Evolutionary conservation across 2,888 invertebrate genomes (phyloP).

Genomic region (Phortica magna): DNA sequence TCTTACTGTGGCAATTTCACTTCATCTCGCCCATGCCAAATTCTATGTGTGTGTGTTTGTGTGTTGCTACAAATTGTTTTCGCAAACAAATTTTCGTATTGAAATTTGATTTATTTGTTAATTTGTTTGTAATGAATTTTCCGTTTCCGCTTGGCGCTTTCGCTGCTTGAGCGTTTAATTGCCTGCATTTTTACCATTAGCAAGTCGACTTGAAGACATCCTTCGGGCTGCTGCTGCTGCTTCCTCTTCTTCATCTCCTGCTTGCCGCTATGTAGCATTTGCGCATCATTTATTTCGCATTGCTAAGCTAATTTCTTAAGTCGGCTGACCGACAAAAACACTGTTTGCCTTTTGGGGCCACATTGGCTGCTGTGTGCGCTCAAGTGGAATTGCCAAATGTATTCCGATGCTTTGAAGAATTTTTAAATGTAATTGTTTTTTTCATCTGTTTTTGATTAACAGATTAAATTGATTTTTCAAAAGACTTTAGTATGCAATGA

Average conservation of each 20-base stretch:
- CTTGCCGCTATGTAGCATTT: slow-evolving; percentile 17
- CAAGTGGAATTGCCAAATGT: background rate
- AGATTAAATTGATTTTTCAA: no score
- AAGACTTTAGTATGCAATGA: no score
- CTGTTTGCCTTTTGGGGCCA: background rate
- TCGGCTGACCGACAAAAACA: background rate
- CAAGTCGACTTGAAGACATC: no score
- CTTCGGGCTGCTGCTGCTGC: no score
- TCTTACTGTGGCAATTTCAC: background rate
- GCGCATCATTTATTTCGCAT: slow-evolving; percentile 25
- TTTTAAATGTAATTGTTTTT: no score
- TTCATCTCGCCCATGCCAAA: background rate
- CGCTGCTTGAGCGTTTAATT: slow-evolving; percentile 39
- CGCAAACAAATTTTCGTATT: slow-evolving; percentile 75
- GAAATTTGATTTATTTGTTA: slow-evolving; percentile 78
- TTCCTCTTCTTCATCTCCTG: no score
- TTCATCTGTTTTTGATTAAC: no score
- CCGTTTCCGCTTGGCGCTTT: slow-evolving; percentile 28
- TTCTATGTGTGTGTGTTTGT: background rate
- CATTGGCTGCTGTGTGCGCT: background rate
- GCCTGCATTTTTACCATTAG: slow-evolving; percentile 43
- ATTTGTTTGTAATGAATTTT: slow-evolving; percentile 78
- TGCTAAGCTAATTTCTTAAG: slow-evolving; percentile 13
- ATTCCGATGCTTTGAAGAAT: no score
- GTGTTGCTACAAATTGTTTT: slow-evolving; percentile 70